These are phyloP conservation scores for Aphelenchoides besseyi DNA, from an alignment of 1,140 invertebrate genomes.

Conservation along the genomic window DNA sequence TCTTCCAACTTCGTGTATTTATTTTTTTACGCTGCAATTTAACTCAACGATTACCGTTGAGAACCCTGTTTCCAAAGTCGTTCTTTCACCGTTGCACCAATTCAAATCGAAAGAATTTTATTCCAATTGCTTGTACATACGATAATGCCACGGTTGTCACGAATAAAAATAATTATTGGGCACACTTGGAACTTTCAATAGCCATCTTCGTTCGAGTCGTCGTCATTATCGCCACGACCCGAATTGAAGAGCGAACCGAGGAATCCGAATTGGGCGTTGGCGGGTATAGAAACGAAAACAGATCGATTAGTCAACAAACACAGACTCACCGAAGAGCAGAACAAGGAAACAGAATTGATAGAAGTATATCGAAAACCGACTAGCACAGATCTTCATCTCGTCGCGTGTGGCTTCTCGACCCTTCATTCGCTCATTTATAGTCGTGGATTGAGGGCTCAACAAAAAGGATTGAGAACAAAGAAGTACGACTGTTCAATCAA, in stretches of 20 bases:
- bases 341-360: neutral
- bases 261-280: neutral
- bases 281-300: neutral
- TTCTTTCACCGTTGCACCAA: neutral
- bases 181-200: neutral
- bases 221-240: neutral
- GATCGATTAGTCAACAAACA: neutral
- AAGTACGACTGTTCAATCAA: no score
- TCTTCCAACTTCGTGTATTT: no score
- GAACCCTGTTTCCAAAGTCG: neutral
- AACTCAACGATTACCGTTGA: neutral
- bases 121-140: constrained; percentile 1
- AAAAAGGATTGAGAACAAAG: no score
- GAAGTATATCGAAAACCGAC: no score
- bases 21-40: neutral
- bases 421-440: no score
- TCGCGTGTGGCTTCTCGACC: no score
- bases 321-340: neutral
- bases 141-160: neutral
- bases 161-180: neutral
- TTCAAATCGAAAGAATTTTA: no score
- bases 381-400: no score
- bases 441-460: no score
- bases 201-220: neutral
- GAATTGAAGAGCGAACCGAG: neutral